phyloP scores from a whole-genome alignment of 2,888 invertebrate genomes.

The Lithosia quadra region DNA sequence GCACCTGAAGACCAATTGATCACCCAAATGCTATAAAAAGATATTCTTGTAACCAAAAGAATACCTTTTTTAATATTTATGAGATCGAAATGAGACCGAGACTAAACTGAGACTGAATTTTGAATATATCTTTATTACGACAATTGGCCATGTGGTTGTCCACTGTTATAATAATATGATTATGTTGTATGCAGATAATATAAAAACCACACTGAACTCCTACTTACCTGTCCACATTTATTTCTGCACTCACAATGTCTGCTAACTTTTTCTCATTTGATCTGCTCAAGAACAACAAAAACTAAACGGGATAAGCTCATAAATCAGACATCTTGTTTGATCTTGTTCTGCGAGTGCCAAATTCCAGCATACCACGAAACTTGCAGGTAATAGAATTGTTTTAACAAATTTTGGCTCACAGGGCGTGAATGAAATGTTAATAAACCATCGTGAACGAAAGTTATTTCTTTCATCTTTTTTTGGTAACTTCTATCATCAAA shows the following conservation, averaged over 20 bases:
- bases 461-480: conserved; percentile 1
- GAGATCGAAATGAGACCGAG: too few species aligned
- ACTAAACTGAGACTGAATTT: too few species aligned
- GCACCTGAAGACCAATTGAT: too few species aligned
- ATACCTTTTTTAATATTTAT: too few species aligned
- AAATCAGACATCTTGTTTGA: background rate
- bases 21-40: too few species aligned
- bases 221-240: background rate
- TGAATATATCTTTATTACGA: too few species aligned
- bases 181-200: too few species aligned
- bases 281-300: conserved; percentile 1
- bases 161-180: too few species aligned
- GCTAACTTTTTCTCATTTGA: background rate
- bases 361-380: background rate
- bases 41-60: too few species aligned
- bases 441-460: background rate
- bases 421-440: background rate
- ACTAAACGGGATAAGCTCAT: conserved; percentile 1
- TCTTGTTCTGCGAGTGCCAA: background rate
- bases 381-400: background rate
- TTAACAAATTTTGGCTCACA: conserved; percentile 1
- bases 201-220: too few species aligned
- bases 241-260: background rate
- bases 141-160: too few species aligned
- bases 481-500: background rate